These are phyloP conservation scores for Leontopithecus rosalia DNA, from an alignment of 2,797 vertebrate genomes.

Conservation along the genomic window DNA sequence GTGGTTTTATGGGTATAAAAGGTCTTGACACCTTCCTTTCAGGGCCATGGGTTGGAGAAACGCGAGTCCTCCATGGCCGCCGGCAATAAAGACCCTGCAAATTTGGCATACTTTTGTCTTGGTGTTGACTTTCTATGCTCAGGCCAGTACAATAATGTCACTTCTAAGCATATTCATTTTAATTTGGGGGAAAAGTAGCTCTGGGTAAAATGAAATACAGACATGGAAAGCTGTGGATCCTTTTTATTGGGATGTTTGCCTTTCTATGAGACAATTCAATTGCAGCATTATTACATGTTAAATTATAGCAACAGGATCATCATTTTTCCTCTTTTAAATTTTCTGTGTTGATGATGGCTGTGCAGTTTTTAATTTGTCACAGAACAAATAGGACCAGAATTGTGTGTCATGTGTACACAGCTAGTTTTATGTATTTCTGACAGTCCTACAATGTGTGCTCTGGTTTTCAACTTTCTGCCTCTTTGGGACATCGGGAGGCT, in stretches of 20 bases:
- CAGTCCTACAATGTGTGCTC: not conserved
- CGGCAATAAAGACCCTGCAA: too few relatives aligned
- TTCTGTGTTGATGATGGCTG: not conserved
- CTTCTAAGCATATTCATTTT: not conserved
- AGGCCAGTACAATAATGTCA: not conserved
- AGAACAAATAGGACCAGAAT: not conserved
- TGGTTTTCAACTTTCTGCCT: not conserved
- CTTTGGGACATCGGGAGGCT: not conserved
- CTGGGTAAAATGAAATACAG: not conserved
- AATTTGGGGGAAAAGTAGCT: not conserved
- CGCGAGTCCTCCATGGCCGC: too few relatives aligned
- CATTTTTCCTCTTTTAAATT: not conserved
- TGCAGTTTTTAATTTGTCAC: not conserved
- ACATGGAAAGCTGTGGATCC: not conserved
- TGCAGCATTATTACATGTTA: not conserved
- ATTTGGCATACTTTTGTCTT: too few relatives aligned
- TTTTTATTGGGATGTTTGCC: not conserved
- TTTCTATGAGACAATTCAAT: not conserved
- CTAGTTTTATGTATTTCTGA: not conserved
- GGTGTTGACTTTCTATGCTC: too few relatives aligned
- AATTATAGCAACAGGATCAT: not conserved
- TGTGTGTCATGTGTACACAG: not conserved
- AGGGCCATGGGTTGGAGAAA: too few relatives aligned
- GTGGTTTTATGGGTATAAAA: too few relatives aligned
- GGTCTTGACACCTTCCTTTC: too few relatives aligned